A percentile compares a stretch with the other conserved stretches of the same genome.
These are phyloP conservation scores for Drosophila insularis DNA, from an alignment of 1,140 invertebrate species.

Conservation along the genomic window DNA sequence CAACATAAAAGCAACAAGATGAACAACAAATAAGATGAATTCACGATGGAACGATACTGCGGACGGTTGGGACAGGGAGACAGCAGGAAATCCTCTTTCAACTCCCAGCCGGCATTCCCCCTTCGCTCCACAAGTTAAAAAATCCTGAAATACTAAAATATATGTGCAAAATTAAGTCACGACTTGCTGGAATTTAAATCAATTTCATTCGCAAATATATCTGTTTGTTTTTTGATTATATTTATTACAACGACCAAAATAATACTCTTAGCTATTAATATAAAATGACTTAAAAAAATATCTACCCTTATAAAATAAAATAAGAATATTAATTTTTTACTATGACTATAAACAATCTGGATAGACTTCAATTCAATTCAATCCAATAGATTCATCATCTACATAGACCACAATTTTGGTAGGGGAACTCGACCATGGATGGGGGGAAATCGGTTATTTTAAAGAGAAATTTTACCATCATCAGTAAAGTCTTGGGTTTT, in stretches of 20 bases:
- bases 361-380: too few relatives aligned
- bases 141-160: constrained; percentile 1
- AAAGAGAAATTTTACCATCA: too few relatives aligned
- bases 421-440: too few relatives aligned
- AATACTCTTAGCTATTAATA: not conserved
- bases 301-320: too few relatives aligned
- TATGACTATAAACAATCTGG: too few relatives aligned
- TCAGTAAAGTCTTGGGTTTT: too few relatives aligned
- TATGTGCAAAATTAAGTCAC: constrained; percentile 3
- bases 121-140: not conserved
- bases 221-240: not conserved
- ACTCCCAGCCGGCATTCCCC: not conserved
- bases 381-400: too few relatives aligned
- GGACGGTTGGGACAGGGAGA: not conserved
- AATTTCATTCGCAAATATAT: not conserved
- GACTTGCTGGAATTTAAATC: constrained; percentile 4
- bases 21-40: constrained; percentile 23
- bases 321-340: too few relatives aligned
- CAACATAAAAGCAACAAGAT: constrained; percentile 21
- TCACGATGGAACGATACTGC: not conserved
- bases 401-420: too few relatives aligned
- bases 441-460: too few relatives aligned
- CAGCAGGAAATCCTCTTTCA: not conserved
- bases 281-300: too few relatives aligned
- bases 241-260: not conserved